A percentile compares a stretch with the other conserved stretches of the same genome.
Evolutionary conservation across 2,797 vertebrate species (phyloP).

Genomic region (Staurois parvus): DNA sequence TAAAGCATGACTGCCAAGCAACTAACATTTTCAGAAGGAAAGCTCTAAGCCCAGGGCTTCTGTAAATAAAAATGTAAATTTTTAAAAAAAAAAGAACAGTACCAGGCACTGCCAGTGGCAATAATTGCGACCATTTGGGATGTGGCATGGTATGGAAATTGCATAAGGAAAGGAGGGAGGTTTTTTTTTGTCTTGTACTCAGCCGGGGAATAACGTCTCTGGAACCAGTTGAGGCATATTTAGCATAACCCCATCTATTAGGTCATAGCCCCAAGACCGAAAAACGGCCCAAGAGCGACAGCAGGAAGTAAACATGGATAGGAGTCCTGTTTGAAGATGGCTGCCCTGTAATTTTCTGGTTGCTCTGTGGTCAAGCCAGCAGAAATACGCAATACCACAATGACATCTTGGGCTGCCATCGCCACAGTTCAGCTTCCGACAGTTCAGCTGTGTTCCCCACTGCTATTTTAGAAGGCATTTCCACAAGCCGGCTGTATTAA

Average conservation of each 20-base stretch:
- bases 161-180: slow-evolving; percentile 48
- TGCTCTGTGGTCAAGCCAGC: slow-evolving; percentile 28
- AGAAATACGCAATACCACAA: slow-evolving; percentile 32
- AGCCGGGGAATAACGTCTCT: slow-evolving; percentile 23
- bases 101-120: neutral
- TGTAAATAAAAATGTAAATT: too few relatives aligned
- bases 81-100: too few relatives aligned
- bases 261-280: neutral
- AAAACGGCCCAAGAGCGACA: neutral
- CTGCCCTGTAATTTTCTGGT: slow-evolving; percentile 44
- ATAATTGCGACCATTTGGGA: slow-evolving; percentile 5
- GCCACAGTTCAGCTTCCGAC: too few relatives aligned
- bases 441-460: too few relatives aligned
- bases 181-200: slow-evolving; percentile 42
- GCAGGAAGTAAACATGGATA: slow-evolving; percentile 5
- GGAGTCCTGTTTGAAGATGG: slow-evolving; percentile 35
- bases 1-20: too few relatives aligned
- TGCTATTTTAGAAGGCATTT: too few relatives aligned
- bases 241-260: slow-evolving; percentile 15
- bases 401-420: neutral
- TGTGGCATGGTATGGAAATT: slow-evolving; percentile 18
- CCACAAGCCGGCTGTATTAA: too few relatives aligned
- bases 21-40: too few relatives aligned
- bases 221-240: slow-evolving; percentile 33
- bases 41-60: too few relatives aligned